Evolutionary conservation across 2,888 invertebrate genomes (phyloP).

Genomic region (Heterodera filipjevi): DNA sequence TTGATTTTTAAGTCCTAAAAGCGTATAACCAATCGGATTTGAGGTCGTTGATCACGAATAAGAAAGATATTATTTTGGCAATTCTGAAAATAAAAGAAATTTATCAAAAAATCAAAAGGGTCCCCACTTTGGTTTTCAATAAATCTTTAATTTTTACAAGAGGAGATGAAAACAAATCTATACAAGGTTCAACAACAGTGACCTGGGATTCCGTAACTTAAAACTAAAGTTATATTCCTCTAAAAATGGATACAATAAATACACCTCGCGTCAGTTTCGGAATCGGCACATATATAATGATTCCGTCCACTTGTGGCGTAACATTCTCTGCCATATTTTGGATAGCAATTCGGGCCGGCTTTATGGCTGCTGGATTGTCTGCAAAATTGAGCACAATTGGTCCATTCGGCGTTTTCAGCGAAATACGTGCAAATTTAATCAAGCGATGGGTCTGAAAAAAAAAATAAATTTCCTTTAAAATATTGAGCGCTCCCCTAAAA

Average conservation of each 20-base stretch:
- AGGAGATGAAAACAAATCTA: no score
- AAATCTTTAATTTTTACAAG: no score
- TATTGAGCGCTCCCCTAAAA: background rate
- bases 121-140: no score
- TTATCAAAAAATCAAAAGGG: no score
- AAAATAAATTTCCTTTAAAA: background rate
- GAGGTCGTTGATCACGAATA: no score
- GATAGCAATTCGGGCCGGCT: constrained; percentile 5
- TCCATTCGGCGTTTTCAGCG: constrained; percentile 16
- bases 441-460: constrained; percentile 23
- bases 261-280: constrained; percentile 27
- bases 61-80: no score
- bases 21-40: no score
- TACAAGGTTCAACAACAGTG: no score
- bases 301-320: constrained; percentile 14
- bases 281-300: constrained; percentile 17
- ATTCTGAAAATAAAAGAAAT: no score
- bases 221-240: background rate
- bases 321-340: constrained; percentile 21
- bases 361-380: constrained; percentile 18
- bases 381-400: constrained; percentile 18
- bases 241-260: no score
- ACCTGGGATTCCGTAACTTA: background rate
- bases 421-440: constrained; percentile 18
- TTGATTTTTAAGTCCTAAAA: no score